Conservation (phyloP, 2,113 vertebrate species). For the Nycticorax nycticorax region DNA sequence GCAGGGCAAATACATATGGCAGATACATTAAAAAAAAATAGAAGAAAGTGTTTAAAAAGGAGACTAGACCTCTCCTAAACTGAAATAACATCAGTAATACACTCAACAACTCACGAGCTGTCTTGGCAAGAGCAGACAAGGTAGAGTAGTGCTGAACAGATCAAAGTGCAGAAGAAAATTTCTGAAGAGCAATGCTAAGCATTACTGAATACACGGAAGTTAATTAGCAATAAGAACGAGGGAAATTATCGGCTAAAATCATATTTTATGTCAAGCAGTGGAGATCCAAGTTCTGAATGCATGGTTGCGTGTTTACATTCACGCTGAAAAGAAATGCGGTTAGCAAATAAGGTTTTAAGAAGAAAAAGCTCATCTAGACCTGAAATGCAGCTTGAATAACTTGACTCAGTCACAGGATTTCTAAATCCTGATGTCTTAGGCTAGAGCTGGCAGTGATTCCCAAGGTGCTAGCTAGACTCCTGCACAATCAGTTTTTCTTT, state of each 20-base stretch:
- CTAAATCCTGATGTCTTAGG: not conserved
- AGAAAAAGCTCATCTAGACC: not conserved
- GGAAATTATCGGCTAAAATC: not conserved
- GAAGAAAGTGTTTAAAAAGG: not conserved
- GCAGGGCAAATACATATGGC: not conserved
- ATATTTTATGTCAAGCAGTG: not conserved
- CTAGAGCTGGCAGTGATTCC: not conserved
- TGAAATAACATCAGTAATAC: not conserved
- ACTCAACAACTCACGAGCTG: not conserved
- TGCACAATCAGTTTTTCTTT: not conserved
- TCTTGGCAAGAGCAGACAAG: not conserved
- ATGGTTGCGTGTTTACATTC: not conserved
- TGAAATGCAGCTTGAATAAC: not conserved
- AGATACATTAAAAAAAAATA: not conserved
- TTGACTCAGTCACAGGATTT: not conserved
- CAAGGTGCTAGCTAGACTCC: not conserved
- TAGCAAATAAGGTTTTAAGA: not conserved
- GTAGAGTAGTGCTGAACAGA: not conserved
- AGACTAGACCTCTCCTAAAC: not conserved
- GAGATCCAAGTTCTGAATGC: not conserved
- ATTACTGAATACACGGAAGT: not conserved
- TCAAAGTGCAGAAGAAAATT: not conserved
- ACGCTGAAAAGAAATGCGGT: not conserved
- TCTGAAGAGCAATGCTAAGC: not conserved
- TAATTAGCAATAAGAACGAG: not conserved